phyloP scores from a whole-genome alignment of 1,140 invertebrate genomes.

The Homalodisca vitripennis region DNA sequence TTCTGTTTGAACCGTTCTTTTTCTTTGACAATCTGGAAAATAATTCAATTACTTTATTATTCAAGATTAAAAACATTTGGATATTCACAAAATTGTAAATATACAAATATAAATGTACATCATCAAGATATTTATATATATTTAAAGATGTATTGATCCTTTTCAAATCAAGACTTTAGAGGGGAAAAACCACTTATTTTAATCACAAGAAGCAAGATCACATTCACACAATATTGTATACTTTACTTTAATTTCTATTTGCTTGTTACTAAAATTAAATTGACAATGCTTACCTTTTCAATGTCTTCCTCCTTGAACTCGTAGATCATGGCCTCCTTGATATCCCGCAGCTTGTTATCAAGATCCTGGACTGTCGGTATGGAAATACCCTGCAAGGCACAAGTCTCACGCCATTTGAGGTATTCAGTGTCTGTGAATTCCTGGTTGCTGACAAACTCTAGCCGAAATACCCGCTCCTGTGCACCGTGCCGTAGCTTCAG shows the following conservation, averaged over 20 bases:
- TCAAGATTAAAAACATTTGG: no score
- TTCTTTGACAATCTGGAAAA: conserved; percentile 78
- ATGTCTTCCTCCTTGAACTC: conserved; percentile 85
- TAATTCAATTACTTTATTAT: no score
- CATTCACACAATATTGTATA: no score
- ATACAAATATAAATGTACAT: no score
- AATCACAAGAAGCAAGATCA: no score
- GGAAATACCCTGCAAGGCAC: conserved; percentile 68
- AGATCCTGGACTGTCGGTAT: conserved; percentile 85
- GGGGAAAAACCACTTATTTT: no score
- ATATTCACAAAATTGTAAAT: no score
- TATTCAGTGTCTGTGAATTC: conserved; percentile 94
- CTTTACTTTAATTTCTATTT: background rate
- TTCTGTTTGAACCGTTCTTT: conserved; percentile 90
- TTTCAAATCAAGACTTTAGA: no score
- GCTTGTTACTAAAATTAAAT: background rate
- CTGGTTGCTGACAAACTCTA: conserved; percentile 96
- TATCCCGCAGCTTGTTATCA: conserved; percentile 82
- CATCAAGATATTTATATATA: no score
- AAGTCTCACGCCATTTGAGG: conserved; percentile 87
- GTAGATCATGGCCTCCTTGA: conserved; percentile 86
- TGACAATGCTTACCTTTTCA: conserved; percentile 55
- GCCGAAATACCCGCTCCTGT: conserved; percentile 88
- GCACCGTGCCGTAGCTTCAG: conserved; percentile 75
- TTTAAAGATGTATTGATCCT: no score